Conservation (phyloP, 1,140 invertebrate genomes). For the Aporrectodea caliginosa region DNA sequence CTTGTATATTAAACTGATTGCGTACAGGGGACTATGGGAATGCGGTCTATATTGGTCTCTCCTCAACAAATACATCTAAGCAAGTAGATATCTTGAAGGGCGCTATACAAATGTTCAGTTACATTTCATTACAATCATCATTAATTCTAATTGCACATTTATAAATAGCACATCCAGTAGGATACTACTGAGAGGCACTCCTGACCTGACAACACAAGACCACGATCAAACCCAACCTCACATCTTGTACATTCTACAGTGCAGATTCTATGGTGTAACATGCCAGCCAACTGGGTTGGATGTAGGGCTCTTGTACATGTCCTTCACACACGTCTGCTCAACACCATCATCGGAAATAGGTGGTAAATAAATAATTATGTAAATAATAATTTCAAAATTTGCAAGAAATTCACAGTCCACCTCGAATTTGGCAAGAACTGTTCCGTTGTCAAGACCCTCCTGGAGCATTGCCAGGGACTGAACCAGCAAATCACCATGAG, state of each 20-base stretch:
- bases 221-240: too few species aligned
- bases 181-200: too few species aligned
- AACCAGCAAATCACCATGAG: constrained; percentile 66
- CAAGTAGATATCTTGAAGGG: too few species aligned
- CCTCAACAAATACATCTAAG: too few species aligned
- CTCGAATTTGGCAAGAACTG: constrained; percentile 87
- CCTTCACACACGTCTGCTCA: background rate
- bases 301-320: background rate
- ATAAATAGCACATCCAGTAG: too few species aligned
- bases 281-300: background rate
- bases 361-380: background rate
- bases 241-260: background rate
- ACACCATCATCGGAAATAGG: background rate
- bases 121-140: too few species aligned
- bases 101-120: too few species aligned
- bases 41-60: too few species aligned
- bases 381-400: background rate
- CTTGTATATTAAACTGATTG: too few species aligned
- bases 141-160: too few species aligned
- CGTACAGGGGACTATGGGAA: too few species aligned
- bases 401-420: constrained; percentile 42
- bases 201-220: too few species aligned
- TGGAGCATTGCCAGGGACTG: constrained; percentile 85
- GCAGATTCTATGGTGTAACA: background rate
- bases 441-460: constrained; percentile 89